phyloP scores from a whole-genome alignment of 2,888 invertebrate species.

The Trisateles emortualis region DNA sequence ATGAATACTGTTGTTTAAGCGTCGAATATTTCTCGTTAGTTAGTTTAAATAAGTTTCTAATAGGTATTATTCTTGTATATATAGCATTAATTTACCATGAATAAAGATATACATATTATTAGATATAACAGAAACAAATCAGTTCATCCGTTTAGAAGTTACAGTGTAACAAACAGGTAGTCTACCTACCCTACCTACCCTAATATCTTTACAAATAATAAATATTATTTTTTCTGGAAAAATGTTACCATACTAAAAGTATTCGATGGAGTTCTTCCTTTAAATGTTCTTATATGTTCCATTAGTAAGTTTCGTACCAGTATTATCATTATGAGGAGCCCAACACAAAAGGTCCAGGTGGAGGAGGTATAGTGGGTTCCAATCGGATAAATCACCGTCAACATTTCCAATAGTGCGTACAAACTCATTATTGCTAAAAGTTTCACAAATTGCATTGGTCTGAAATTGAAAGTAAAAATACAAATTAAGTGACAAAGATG shows the following conservation, averaged over 20 bases:
- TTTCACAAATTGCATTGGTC: slow-evolving; percentile 20
- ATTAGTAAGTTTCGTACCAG: slow-evolving; percentile 4
- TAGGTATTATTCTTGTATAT: no score
- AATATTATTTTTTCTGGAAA: neutral
- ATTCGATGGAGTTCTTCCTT: neutral
- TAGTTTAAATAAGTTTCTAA: no score
- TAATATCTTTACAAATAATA: no score
- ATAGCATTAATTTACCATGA: no score
- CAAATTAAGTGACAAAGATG: neutral
- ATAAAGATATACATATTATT: no score
- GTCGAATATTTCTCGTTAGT: no score
- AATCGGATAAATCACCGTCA: slow-evolving; percentile 8
- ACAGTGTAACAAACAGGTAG: no score
- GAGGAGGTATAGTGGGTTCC: slow-evolving; percentile 5
- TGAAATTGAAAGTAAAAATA: slow-evolving; percentile 3
- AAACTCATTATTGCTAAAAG: slow-evolving; percentile 5
- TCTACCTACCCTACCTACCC: no score
- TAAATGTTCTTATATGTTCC: neutral
- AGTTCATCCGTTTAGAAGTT: no score
- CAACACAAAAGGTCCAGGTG: slow-evolving; percentile 8
- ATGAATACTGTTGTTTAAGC: no score
- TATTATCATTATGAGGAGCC: slow-evolving; percentile 15
- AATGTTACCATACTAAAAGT: neutral
- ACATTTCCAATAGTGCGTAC: slow-evolving; percentile 5
- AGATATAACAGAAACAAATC: no score